Percentiles rank a stretch among this genome's conserved stretches.
These are phyloP conservation scores for Menidia beryllina DNA, from an alignment of 2,113 vertebrate species.

Conservation along the genomic window DNA sequence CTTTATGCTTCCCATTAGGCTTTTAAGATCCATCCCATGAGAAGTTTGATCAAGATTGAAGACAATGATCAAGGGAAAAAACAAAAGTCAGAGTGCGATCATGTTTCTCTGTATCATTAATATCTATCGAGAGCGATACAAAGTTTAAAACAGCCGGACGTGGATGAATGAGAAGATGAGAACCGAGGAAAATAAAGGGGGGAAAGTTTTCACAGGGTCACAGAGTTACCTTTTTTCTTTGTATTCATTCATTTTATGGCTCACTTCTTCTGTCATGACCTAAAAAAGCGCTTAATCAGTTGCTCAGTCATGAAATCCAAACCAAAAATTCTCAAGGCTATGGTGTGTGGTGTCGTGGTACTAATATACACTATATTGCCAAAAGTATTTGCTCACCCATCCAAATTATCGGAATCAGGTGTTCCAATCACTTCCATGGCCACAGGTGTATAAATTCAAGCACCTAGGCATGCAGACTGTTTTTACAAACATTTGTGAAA, in stretches of 20 bases:
- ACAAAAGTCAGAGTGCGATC: conserved; percentile 49
- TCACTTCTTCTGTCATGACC: conserved; percentile 41
- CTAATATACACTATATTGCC: too few relatives aligned
- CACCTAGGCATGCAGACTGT: too few relatives aligned
- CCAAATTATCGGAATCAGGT: too few relatives aligned
- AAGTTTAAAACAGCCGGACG: conserved; percentile 25
- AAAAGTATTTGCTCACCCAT: too few relatives aligned
- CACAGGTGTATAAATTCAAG: too few relatives aligned
- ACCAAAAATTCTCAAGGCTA: conserved; percentile 25
- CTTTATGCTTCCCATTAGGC: conserved; percentile 29
- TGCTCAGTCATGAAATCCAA: conserved; percentile 38
- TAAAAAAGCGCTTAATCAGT: conserved; percentile 1
- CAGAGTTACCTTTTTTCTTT: conserved; percentile 24
- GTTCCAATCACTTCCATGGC: too few relatives aligned
- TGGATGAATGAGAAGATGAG: conserved; percentile 45
- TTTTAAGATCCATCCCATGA: conserved; percentile 19
- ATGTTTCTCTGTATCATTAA: conserved; percentile 58
- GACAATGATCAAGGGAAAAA: conserved; percentile 51
- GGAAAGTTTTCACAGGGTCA: conserved; percentile 40
- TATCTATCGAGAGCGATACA: conserved; percentile 47
- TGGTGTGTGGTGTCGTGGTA: too few relatives aligned
- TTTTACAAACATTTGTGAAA: too few relatives aligned
- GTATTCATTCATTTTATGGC: conserved; percentile 52
- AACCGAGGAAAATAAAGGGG: conserved; percentile 15
- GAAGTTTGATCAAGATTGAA: conserved; percentile 63